phyloP scores from a whole-genome alignment of 2,888 invertebrate genomes.

The Caenorhabditis zanzibari region DNA sequence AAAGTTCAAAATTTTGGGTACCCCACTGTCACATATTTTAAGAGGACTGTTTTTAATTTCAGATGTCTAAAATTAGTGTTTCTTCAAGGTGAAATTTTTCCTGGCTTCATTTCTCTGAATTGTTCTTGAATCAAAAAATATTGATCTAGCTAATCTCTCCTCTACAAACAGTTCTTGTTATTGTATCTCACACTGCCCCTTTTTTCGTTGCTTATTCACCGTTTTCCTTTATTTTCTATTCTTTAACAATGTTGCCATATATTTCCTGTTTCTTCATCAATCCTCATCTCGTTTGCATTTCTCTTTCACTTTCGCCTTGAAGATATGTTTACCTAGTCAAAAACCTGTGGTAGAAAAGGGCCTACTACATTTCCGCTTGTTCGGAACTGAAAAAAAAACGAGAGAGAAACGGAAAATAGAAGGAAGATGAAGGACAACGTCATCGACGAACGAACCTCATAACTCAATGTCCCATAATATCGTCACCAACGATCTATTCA shows the following conservation, averaged over 20 bases:
- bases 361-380: slow-evolving; percentile 38
- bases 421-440: slow-evolving; percentile 16
- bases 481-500: slow-evolving; percentile 58
- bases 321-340: slow-evolving; percentile 60
- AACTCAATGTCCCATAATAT: slow-evolving; percentile 61
- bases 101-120: too few species aligned
- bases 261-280: slow-evolving; percentile 39
- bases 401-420: slow-evolving; percentile 12
- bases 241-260: slow-evolving; percentile 47
- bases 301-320: slow-evolving; percentile 32
- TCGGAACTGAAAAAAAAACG: slow-evolving; percentile 42
- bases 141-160: too few species aligned
- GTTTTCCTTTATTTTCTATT: background rate
- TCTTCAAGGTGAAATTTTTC: too few species aligned
- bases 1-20: too few species aligned
- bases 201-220: slow-evolving; percentile 16
- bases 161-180: background rate
- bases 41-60: too few species aligned
- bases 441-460: slow-evolving; percentile 58
- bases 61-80: too few species aligned
- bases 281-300: slow-evolving; percentile 54
- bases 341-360: slow-evolving; percentile 40
- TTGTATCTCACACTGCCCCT: slow-evolving; percentile 17
- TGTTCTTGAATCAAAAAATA: too few species aligned
- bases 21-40: too few species aligned